Conservation (phyloP, 2,888 invertebrate species). For the Agrotis exclamationis region DNA sequence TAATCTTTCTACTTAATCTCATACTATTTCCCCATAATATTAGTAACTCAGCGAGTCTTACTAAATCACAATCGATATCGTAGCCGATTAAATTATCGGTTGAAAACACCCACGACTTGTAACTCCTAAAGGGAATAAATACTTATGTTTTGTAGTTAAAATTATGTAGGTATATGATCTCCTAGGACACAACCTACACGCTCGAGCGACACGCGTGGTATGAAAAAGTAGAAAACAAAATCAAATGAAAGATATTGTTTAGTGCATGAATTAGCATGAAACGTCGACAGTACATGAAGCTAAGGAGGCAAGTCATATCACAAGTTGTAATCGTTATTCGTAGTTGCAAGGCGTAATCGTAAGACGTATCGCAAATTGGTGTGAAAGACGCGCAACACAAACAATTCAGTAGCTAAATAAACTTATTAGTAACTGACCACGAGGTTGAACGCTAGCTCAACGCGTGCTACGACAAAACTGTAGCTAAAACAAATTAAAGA, state of each 20-base stretch:
- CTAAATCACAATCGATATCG: slow-evolving; percentile 50
- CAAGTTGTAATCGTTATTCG: too few species aligned
- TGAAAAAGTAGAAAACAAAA: neutral
- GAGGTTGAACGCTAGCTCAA: neutral
- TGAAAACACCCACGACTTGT: slow-evolving; percentile 46
- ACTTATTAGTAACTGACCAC: neutral
- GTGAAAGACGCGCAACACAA: neutral
- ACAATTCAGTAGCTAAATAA: neutral
- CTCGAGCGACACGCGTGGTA: neutral
- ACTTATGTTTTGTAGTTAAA: slow-evolving; percentile 49
- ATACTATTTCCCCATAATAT: slow-evolving; percentile 42
- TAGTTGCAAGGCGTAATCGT: too few species aligned
- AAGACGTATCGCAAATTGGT: neutral
- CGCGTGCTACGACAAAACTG: neutral
- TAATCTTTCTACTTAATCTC: slow-evolving; percentile 27
- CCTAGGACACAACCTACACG: neutral
- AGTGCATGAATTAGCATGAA: neutral
- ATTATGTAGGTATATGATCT: slow-evolving; percentile 1
- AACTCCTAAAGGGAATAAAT: slow-evolving; percentile 28
- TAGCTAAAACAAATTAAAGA: neutral
- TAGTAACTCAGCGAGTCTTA: slow-evolving; percentile 46
- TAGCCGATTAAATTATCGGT: slow-evolving; percentile 47
- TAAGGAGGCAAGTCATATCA: neutral
- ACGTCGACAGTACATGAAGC: neutral
- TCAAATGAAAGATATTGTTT: neutral